Base-by-base conservation (phyloP, 2,888 invertebrate species). In the Alsophila aescularia region DNA sequence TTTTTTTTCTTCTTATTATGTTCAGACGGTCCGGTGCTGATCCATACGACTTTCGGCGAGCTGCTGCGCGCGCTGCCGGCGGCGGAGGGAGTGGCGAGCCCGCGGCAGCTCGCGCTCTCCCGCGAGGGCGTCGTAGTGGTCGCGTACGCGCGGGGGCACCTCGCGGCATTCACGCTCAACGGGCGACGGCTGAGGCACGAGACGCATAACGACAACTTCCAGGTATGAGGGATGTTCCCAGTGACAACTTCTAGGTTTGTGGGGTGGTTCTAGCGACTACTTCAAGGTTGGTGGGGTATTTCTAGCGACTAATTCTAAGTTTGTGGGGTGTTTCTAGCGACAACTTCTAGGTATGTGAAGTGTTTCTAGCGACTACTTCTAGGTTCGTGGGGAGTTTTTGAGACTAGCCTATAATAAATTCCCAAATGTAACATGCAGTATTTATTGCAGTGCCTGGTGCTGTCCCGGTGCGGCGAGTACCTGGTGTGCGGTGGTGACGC, bases 381-480 rank as follows among this genome's bases (percentile, higher is more conserved):
- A 21, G 8, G 10, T 12, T 21, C n/a, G 9, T 40, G 16, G 24
- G 24, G 24, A 43, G 37, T 42, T 8, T n/a, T n/a, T n/a, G n/a
- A n/a, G n/a, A n/a, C n/a, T n/a, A n/a, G n/a, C n/a, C n/a, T n/a
- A n/a, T n/a, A n/a, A n/a, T n/a, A n/a, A n/a, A n/a, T n/a, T n/a
- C n/a, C n/a, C n/a, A n/a, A n/a, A n/a, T n/a, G n/a, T n/a, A n/a
- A n/a, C n/a, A n/a, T n/a, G n/a, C n/a, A n/a, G n/a, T n/a, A n/a
- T n/a, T n/a, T 10, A 24, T n/a, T 8, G 12, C 85, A 97, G 97
- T 97, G 97, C 91, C 93, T 98, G 93, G 93, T 96, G 75, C 92
- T 99, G 81, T 99, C 98, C 66, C 96, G 99, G 53, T 99, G 99
- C 92, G 99, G 99, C 65, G 99, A 99, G 92, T 99, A 99, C 92